A percentile compares a stretch with the other conserved stretches of the same genome.
phyloP scores from a whole-genome alignment of 2,797 vertebrate genomes.

The Channa striata region DNA sequence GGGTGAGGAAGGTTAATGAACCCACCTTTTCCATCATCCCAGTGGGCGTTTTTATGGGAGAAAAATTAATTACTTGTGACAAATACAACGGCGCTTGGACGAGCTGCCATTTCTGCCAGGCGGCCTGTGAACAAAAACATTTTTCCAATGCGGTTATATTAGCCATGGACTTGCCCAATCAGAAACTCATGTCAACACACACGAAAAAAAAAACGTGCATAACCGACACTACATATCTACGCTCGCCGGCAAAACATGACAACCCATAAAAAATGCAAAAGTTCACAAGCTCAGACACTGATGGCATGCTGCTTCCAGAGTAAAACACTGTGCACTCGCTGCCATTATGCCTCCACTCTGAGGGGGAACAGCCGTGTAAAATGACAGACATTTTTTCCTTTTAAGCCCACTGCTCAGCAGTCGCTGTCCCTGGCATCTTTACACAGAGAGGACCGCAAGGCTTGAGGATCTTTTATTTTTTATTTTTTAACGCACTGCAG shows the following conservation, averaged over 20 bases:
- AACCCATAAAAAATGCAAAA: constrained; percentile 68
- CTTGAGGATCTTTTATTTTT: constrained; percentile 1
- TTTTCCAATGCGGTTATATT: constrained; percentile 75
- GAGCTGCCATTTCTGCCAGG: constrained; percentile 74
- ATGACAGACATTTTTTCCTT: constrained; percentile 56
- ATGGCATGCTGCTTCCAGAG: constrained; percentile 47
- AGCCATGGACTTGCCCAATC: constrained; percentile 69
- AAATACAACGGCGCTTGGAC: constrained; percentile 77
- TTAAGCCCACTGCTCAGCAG: constrained; percentile 28
- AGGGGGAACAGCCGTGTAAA: constrained; percentile 35
- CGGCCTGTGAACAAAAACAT: constrained; percentile 82
- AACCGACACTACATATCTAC: constrained; percentile 24
- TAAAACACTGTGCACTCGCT: constrained; percentile 44
- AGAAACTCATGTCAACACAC: constrained; percentile 48
- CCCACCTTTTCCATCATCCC: constrained; percentile 79
- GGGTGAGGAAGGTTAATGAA: constrained; percentile 82
- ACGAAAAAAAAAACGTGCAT: constrained; percentile 43
- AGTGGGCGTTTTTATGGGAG: constrained; percentile 73
- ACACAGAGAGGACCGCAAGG: constrained; percentile 21
- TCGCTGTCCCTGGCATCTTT: constrained; percentile 29
- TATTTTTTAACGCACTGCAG: constrained; percentile 42
- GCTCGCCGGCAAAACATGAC: constrained; percentile 61
- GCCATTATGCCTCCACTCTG: constrained; percentile 45
- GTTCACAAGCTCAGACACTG: constrained; percentile 61
- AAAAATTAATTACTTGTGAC: constrained; percentile 85